Evolutionary conservation across 2,113 vertebrate species (phyloP).

Genomic region (Oncorhynchus kisutch): DNA sequence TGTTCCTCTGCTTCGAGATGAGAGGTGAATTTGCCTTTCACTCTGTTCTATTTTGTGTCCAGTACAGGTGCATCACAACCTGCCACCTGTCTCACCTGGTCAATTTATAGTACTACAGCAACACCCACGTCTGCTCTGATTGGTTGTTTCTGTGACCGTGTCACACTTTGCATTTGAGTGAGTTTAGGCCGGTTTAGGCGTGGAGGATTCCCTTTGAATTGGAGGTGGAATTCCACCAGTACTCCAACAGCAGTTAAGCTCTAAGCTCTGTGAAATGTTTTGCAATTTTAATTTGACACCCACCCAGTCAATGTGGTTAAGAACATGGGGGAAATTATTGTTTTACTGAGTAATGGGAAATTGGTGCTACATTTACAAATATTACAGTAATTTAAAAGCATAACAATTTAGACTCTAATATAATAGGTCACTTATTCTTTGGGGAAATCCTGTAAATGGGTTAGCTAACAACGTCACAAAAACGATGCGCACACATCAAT

Average conservation of each 20-base stretch:
- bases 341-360: not conserved
- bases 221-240: slow-evolving; percentile 31
- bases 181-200: slow-evolving; percentile 10
- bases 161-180: slow-evolving; percentile 16
- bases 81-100: slow-evolving; percentile 64
- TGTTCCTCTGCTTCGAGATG: not conserved
- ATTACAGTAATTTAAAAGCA: too few relatives aligned
- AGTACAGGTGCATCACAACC: slow-evolving; percentile 36
- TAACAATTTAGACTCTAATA: too few relatives aligned
- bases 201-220: slow-evolving; percentile 47
- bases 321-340: not conserved
- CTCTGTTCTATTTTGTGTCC: slow-evolving; percentile 3
- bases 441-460: too few relatives aligned
- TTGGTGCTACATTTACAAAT: too few relatives aligned
- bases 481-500: too few relatives aligned
- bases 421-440: too few relatives aligned
- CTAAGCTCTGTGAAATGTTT: slow-evolving; percentile 13
- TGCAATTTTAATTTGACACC: not conserved
- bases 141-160: slow-evolving; percentile 40
- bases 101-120: slow-evolving; percentile 58
- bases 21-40: not conserved
- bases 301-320: not conserved
- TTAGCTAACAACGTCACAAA: too few relatives aligned
- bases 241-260: not conserved
- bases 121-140: slow-evolving; percentile 55